These are phyloP conservation scores for Rotaria sp. DNA, from an alignment of 2,888 invertebrate genomes.

Conservation along the genomic window DNA sequence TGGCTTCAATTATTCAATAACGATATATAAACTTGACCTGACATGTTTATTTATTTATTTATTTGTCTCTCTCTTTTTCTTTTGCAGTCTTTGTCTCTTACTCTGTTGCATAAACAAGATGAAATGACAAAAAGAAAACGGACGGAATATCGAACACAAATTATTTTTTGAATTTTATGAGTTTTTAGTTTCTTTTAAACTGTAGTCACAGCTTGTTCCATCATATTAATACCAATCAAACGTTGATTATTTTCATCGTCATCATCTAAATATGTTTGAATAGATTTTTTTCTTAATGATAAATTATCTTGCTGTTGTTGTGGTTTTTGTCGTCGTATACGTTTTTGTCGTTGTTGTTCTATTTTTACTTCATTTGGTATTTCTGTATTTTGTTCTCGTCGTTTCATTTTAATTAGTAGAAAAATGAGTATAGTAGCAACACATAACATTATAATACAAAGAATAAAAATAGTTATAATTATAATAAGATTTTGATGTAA, in stretches of 20 bases:
- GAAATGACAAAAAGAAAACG: background rate
- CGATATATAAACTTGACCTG: background rate
- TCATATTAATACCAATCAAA: background rate
- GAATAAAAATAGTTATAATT: background rate
- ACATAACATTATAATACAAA: constrained; percentile 17
- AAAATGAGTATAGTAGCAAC: background rate
- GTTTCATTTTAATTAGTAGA: background rate
- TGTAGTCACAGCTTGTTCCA: constrained; percentile 24
- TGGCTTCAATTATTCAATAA: background rate
- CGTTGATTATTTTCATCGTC: background rate
- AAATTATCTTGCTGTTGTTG: background rate
- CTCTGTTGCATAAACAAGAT: background rate
- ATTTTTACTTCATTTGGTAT: background rate
- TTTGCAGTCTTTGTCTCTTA: background rate
- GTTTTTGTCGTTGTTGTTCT: background rate
- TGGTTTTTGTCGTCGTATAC: background rate
- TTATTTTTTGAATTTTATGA: background rate
- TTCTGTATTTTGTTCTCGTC: background rate
- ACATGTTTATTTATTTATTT: background rate
- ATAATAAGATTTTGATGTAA: background rate
- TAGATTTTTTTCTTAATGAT: background rate
- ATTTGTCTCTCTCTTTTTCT: background rate
- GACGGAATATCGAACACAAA: background rate
- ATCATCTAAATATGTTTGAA: background rate
- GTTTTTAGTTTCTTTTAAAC: background rate